A percentile compares a stretch with the other conserved stretches of the same genome.
These are phyloP conservation scores for Pardalotus punctatus DNA, from an alignment of 2,113 vertebrate genomes.

Conservation along the genomic window DNA sequence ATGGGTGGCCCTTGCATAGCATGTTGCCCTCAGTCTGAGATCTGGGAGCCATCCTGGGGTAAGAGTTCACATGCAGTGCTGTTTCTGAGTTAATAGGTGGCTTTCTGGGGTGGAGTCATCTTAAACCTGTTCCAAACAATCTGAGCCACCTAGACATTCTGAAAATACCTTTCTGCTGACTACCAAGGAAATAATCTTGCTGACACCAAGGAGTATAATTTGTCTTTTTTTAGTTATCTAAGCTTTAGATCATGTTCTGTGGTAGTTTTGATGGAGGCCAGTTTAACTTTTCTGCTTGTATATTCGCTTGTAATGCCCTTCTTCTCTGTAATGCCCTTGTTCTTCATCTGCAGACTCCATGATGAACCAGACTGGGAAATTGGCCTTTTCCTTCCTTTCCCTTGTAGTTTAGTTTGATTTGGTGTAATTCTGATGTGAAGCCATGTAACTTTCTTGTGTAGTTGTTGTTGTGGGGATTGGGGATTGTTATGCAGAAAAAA, in stretches of 20 bases:
- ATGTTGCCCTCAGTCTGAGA: neutral
- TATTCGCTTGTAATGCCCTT: neutral
- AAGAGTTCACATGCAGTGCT: accelerated
- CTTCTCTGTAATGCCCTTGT: neutral
- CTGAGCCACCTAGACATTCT: neutral
- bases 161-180: neutral
- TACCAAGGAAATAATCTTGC: neutral
- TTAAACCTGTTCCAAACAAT: neutral
- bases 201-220: neutral
- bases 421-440: neutral
- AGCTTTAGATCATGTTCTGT: neutral
- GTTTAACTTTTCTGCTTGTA: neutral
- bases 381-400: neutral
- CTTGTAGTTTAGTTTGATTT: neutral
- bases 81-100: neutral
- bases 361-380: neutral
- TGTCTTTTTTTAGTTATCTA: neutral
- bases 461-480: neutral
- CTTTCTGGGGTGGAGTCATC: neutral
- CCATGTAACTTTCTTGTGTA: neutral
- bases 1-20: accelerated
- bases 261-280: neutral
- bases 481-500: neutral
- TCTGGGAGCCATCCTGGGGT: accelerated
- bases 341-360: neutral